phyloP scores from a whole-genome alignment of 1,140 invertebrate species.

The Atta texana region DNA sequence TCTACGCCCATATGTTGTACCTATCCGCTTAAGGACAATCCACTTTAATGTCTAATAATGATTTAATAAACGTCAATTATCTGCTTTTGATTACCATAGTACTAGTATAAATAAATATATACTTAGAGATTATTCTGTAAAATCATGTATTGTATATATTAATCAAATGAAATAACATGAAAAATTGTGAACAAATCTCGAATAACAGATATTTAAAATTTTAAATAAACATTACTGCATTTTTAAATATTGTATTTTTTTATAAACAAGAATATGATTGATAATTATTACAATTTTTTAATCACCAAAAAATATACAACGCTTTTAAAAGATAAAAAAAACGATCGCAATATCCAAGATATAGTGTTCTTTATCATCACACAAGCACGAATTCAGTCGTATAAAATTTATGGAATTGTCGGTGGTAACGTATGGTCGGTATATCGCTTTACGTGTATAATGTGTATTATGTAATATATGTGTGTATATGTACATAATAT shows the following conservation, averaged over 20 bases:
- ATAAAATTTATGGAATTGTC: constrained; percentile 51
- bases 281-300: not conserved
- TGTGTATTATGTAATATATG: not conserved
- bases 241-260: not conserved
- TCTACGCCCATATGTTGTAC: too few species aligned
- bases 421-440: not conserved
- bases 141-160: too few species aligned
- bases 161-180: too few species aligned
- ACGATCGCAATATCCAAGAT: not conserved
- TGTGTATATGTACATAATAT: not conserved
- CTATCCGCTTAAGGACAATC: constrained; percentile 27
- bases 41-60: constrained; percentile 41
- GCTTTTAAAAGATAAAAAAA: not conserved
- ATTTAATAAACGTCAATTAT: constrained; percentile 12
- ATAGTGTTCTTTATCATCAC: constrained; percentile 36
- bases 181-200: too few species aligned
- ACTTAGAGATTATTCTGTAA: too few species aligned
- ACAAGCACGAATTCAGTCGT: constrained; percentile 17
- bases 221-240: not conserved
- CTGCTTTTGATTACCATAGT: not conserved
- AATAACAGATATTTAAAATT: too few species aligned
- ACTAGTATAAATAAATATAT: too few species aligned
- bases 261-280: not conserved
- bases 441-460: constrained; percentile 5
- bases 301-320: not conserved